phyloP scores from a whole-genome alignment of 2,888 invertebrate genomes.

The Strigamia maritima region DNA sequence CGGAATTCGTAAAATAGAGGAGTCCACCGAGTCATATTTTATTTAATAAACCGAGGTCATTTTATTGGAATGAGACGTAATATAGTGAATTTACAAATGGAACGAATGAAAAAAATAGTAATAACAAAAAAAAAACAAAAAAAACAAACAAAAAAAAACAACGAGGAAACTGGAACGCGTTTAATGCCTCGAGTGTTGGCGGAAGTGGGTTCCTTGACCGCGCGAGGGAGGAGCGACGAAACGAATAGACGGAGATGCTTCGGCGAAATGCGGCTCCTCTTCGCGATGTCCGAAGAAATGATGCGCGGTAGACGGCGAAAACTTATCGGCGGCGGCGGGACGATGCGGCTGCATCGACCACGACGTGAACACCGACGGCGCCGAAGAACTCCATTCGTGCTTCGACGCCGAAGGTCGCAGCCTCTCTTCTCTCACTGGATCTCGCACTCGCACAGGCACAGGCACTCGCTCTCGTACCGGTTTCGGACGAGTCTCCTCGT shows the following conservation, averaged over 20 bases:
- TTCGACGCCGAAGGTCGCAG: not conserved
- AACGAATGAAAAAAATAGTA: too few species aligned
- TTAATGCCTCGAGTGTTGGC: not conserved
- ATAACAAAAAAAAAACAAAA: too few species aligned
- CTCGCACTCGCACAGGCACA: too few species aligned
- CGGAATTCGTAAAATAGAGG: too few species aligned
- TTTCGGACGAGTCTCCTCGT: not conserved
- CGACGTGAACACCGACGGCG: not conserved
- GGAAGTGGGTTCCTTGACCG: not conserved
- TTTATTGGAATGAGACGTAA: too few species aligned
- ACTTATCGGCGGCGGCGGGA: not conserved
- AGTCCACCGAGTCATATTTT: too few species aligned
- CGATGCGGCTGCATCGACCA: not conserved
- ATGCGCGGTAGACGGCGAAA: not conserved
- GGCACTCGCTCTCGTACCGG: too few species aligned
- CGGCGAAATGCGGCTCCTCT: not conserved
- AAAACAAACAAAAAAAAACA: too few species aligned
- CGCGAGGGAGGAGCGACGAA: not conserved
- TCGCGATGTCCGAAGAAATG: not conserved
- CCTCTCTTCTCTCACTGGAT: not conserved
- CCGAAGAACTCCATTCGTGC: not conserved
- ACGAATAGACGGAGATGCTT: not conserved
- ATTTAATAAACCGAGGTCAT: too few species aligned
- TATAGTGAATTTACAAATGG: too few species aligned
- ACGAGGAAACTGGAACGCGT: not conserved